A percentile compares a stretch with the other conserved stretches of the same genome.
phyloP scores from a whole-genome alignment of 2,888 invertebrate genomes.

The Hirtodrosophila histrioides region DNA sequence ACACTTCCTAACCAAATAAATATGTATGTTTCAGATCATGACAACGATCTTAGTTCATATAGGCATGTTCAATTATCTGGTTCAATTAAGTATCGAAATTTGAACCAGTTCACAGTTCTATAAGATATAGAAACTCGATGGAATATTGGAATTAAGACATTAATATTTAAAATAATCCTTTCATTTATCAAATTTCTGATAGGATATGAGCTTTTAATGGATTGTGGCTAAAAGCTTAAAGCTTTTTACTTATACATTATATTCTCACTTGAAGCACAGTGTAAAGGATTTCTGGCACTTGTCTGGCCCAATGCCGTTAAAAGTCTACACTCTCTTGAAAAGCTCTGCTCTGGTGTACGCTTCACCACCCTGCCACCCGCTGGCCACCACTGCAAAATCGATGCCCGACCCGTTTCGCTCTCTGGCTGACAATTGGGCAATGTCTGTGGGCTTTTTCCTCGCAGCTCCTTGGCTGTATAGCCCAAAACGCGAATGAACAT shows the following conservation, averaged over 20 bases:
- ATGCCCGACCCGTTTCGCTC: slow-evolving; percentile 71
- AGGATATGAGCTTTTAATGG: no score
- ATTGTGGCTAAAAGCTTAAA: no score
- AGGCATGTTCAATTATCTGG: no score
- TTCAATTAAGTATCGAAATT: no score
- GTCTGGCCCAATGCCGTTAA: slow-evolving; percentile 20
- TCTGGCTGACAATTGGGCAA: slow-evolving; percentile 27
- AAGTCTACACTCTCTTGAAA: slow-evolving; percentile 59
- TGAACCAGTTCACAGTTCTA: no score
- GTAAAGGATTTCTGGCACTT: slow-evolving; percentile 12
- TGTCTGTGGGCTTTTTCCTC: slow-evolving; percentile 71
- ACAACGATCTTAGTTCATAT: no score
- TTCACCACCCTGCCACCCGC: slow-evolving; percentile 19
- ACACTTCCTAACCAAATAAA: no score
- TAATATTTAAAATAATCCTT: no score
- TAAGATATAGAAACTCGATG: no score
- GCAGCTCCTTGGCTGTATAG: slow-evolving; percentile 75
- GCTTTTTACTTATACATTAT: fast-evolving
- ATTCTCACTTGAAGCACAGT: not conserved
- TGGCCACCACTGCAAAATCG: slow-evolving; percentile 62
- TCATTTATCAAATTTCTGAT: no score
- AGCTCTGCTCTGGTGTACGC: slow-evolving; percentile 46
- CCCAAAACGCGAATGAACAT: slow-evolving; percentile 84
- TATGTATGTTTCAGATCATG: no score
- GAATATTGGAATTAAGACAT: no score